Evolutionary conservation across 2,797 vertebrate genomes (phyloP).

Genomic region (Micropoecilia bifurca): DNA sequence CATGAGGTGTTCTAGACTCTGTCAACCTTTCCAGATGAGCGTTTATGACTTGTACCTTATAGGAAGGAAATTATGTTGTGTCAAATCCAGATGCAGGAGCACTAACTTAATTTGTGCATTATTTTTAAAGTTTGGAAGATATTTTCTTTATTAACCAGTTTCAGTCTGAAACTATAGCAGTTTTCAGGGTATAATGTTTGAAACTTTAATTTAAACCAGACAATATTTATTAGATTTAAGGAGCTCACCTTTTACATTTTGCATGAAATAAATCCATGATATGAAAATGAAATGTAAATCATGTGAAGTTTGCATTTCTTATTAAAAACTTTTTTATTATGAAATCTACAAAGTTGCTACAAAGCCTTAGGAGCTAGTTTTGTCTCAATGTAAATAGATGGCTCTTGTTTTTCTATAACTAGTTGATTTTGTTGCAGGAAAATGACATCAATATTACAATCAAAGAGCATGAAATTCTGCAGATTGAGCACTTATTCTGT

Average conservation of each 20-base stretch:
- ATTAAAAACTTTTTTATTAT: neutral
- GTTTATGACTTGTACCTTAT: slow-evolving; percentile 47
- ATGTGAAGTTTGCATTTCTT: neutral
- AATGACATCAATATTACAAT: slow-evolving; percentile 48
- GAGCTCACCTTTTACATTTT: neutral
- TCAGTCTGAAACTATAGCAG: neutral
- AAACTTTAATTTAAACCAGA: neutral
- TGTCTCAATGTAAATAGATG: slow-evolving; percentile 40
- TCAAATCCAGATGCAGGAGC: slow-evolving; percentile 24
- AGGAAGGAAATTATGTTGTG: slow-evolving; percentile 50
- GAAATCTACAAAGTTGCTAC: neutral
- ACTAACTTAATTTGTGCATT: slow-evolving; percentile 23
- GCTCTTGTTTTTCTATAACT: slow-evolving; percentile 47
- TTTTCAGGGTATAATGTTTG: neutral
- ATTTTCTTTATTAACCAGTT: slow-evolving; percentile 13
- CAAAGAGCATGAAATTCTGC: slow-evolving; percentile 2
- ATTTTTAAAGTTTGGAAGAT: slow-evolving; percentile 12
- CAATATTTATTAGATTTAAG: neutral
- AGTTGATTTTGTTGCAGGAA: slow-evolving; percentile 45
- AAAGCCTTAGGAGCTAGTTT: slow-evolving; percentile 14
- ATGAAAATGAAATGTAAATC: neutral
- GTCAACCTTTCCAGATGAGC: slow-evolving; percentile 56
- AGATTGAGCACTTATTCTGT: neutral
- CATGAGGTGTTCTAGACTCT: slow-evolving; percentile 39
- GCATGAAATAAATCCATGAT: neutral